Evolutionary conservation across 2,888 invertebrate genomes (phyloP), one percentile per base, ranked within the genome.

Genomic region (Orchesellides sinensis): DNA sequence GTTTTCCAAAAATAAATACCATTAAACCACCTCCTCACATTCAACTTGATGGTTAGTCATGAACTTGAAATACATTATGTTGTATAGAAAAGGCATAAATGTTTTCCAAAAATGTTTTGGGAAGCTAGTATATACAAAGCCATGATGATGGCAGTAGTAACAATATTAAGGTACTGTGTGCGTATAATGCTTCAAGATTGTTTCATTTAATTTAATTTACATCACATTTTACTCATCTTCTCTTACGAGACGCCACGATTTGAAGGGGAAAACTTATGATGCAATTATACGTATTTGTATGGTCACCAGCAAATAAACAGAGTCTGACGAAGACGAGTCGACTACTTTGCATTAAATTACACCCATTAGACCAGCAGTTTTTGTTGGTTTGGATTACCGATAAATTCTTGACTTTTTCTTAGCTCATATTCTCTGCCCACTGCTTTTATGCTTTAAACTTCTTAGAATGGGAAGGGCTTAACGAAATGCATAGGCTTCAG

Each of bases 181-280:
- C n/a, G n/a, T n/a, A n/a, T 47, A 69, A 69, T 32, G 21, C 27
- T 19, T 45, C n/a, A 54, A 68, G 68, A 77, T 77, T 68, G 77
- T 77, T 77, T 77, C 77, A 77, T 68, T 77, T 77, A 77, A 77
- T 77, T 77, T 77, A 77, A 77, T 77, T 77, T 77, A 77, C 61
- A 77, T 77, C 77, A 68, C 77, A 59, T 77, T 69, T 68, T 59
- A 45, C 68, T 29, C 74, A 29, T 68, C 77, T 59, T 19, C 29
- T 75, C 75, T 66, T 75, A 75, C 66, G 75, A 75, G 59, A 59
- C 68, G 77, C 68, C 77, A 77, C 47, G 59, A 56, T 68, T 77
- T 68, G 54, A 77, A 59, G 68, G 35, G 32, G 68, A 68, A 77
- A 77, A 77, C 68, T 68, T 77, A 77, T 59, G 68, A 59, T 54